A percentile compares a stretch with the other conserved stretches of the same genome.
Evolutionary conservation across 2,113 vertebrate species (phyloP).

Genomic region (Gadus macrocephalus): DNA sequence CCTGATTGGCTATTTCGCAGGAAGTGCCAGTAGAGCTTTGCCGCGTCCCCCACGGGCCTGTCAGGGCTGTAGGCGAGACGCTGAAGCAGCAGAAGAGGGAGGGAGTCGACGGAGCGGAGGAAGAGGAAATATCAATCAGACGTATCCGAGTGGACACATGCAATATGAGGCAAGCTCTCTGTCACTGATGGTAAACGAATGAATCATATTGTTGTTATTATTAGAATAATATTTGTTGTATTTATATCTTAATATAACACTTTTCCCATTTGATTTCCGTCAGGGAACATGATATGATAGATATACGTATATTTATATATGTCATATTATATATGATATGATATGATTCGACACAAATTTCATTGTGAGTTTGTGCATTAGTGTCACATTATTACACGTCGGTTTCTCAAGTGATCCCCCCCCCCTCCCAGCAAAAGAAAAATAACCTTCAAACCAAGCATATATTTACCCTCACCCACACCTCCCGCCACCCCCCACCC

Average conservation of each 20-base stretch:
- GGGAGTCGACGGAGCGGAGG: not conserved
- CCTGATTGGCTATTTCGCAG: conserved; percentile 73
- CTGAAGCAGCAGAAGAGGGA: conserved; percentile 55
- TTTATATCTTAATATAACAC: too few relatives aligned
- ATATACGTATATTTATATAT: too few relatives aligned
- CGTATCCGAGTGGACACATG: conserved; percentile 6
- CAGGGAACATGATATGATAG: too few relatives aligned
- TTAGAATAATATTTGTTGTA: too few relatives aligned
- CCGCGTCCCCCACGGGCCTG: conserved; percentile 81
- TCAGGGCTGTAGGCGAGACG: conserved; percentile 73
- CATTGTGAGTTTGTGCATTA: too few relatives aligned
- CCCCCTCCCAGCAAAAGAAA: conserved; percentile 38
- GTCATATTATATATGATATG: too few relatives aligned
- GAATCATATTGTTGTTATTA: too few relatives aligned
- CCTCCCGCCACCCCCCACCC: conserved; percentile 23
- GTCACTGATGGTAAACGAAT: too few relatives aligned
- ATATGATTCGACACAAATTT: too few relatives aligned
- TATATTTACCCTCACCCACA: conserved; percentile 46
- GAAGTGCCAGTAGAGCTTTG: conserved; percentile 91
- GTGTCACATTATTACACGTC: too few relatives aligned
- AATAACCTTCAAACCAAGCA: conserved; percentile 4
- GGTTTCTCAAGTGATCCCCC: not conserved
- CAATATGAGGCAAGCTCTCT: conserved; percentile 3
- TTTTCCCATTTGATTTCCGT: too few relatives aligned
- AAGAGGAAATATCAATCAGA: not conserved